phyloP scores from a whole-genome alignment of 1,140 invertebrate genomes.

The Aporrectodea caliginosa region DNA sequence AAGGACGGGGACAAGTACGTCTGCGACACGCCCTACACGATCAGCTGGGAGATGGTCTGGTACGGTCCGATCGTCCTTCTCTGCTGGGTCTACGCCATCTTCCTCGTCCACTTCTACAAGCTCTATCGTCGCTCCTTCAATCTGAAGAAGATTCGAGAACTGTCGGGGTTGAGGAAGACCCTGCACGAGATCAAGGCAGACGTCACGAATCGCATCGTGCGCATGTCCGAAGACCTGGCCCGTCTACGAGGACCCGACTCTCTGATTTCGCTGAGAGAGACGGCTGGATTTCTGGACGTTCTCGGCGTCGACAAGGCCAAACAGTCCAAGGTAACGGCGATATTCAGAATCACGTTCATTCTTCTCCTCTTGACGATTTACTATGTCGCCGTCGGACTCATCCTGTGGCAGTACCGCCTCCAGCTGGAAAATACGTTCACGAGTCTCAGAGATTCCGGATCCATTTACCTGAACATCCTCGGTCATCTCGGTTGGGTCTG shows the following conservation, averaged over 20 bases:
- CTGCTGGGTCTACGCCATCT: conserved; percentile 10
- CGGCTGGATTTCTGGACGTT: conserved; percentile 6
- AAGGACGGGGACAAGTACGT: background rate
- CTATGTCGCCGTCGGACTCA: conserved; percentile 1
- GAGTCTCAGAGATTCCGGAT: conserved; percentile 1
- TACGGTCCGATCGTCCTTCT: conserved; percentile 18
- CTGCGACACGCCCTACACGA: conserved; percentile 7
- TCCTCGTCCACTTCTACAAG: conserved; percentile 21
- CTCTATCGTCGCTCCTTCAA: conserved; percentile 15
- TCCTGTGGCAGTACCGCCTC: background rate
- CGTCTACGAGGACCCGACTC: background rate
- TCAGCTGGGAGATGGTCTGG: conserved; percentile 16
- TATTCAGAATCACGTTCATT: background rate
- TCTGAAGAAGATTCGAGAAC: background rate
- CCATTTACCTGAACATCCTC: conserved; percentile 5
- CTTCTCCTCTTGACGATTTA: background rate
- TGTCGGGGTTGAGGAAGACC: conserved; percentile 14
- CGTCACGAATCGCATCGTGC: conserved; percentile 8
- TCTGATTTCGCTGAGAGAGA: conserved; percentile 12
- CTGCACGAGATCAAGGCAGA: conserved; percentile 19
- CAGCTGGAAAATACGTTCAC: background rate
- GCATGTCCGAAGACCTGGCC: background rate
- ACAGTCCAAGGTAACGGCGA: background rate
- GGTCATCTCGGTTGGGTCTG: conserved; percentile 14
- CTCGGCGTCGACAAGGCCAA: conserved; percentile 13